Evolutionary conservation across 2,113 vertebrate species (phyloP).

Genomic region (Brachypteracias leptosomus): DNA sequence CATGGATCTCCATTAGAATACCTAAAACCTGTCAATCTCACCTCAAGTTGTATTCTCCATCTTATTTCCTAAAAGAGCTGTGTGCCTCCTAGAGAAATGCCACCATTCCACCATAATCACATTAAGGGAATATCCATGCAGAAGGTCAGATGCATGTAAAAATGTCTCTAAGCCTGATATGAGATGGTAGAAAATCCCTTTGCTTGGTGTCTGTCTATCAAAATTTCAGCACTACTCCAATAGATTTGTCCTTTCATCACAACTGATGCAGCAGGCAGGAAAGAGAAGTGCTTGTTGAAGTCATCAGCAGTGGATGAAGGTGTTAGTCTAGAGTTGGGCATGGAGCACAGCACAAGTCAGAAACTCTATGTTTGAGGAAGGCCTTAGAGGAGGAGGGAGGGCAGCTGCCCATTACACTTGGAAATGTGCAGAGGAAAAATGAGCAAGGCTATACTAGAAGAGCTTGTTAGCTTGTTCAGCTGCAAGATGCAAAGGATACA

Average conservation of each 20-base stretch:
- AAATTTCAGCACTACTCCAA: background rate
- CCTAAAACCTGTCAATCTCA: background rate
- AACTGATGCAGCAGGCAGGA: background rate
- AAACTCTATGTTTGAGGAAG: background rate
- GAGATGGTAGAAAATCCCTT: background rate
- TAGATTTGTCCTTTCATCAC: background rate
- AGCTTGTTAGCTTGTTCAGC: background rate
- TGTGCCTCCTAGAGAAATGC: background rate
- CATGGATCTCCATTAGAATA: background rate
- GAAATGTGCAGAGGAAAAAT: background rate
- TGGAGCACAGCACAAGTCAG: background rate
- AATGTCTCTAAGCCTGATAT: background rate
- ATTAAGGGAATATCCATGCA: background rate
- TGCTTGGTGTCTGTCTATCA: background rate
- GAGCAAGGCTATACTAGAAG: background rate
- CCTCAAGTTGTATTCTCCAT: background rate
- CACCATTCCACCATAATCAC: background rate
- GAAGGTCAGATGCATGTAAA: background rate
- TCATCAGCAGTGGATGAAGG: background rate
- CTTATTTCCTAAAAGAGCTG: background rate
- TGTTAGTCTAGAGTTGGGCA: background rate
- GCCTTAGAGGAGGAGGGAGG: background rate
- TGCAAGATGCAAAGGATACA: background rate
- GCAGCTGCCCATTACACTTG: fast-evolving
- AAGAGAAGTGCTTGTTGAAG: background rate